A percentile compares a stretch with the other conserved stretches of the same genome.
Conservation (phyloP, 2,888 invertebrate genomes). For the Tholera decimalis region DNA sequence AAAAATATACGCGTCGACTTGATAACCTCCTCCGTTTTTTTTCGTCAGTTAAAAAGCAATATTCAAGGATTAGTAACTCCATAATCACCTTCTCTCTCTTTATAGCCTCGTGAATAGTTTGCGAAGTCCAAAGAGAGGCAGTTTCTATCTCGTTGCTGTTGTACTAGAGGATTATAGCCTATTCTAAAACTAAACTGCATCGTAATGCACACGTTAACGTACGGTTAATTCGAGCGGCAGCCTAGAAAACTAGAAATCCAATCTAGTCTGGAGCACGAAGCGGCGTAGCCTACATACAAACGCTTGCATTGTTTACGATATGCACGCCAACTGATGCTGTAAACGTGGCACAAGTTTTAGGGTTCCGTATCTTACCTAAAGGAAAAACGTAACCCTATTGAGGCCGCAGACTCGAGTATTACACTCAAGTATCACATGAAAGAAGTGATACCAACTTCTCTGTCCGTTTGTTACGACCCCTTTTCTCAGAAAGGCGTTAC, state of each 20-base stretch:
- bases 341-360: too few relatives aligned
- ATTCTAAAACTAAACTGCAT: constrained; percentile 43
- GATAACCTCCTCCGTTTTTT: too few relatives aligned
- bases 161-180: constrained; percentile 23
- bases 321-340: constrained; percentile 38
- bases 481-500: too few relatives aligned
- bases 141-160: constrained; percentile 4
- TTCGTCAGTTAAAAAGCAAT: too few relatives aligned
- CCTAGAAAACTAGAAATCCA: constrained; percentile 81
- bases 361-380: too few relatives aligned
- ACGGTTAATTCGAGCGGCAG: constrained; percentile 75
- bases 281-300: constrained; percentile 66
- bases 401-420: too few relatives aligned
- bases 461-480: too few relatives aligned
- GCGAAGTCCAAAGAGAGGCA: not conserved
- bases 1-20: too few relatives aligned
- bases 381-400: too few relatives aligned
- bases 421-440: too few relatives aligned
- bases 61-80: not conserved
- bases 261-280: constrained; percentile 76
- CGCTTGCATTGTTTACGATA: constrained; percentile 66
- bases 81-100: not conserved
- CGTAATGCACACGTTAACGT: constrained; percentile 67
- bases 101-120: not conserved
- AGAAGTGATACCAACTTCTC: too few relatives aligned